phyloP scores from a whole-genome alignment of 1,140 invertebrate genomes.

The Tigriopus japonicus region DNA sequence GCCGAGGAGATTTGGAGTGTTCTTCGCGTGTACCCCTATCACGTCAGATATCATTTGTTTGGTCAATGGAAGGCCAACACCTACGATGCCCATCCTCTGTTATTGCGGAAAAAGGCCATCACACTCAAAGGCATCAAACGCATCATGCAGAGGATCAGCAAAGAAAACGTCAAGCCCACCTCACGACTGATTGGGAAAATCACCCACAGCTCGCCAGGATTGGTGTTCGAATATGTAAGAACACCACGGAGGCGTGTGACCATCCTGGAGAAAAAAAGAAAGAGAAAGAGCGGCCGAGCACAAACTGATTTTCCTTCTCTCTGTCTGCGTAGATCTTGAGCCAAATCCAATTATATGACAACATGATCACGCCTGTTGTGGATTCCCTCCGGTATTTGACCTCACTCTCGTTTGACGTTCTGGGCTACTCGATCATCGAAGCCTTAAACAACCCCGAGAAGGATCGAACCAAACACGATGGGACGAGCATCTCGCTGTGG shows the following conservation, averaged over 20 bases:
- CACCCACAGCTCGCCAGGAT: constrained; percentile 81
- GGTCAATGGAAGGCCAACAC: constrained; percentile 83
- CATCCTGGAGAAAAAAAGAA: too few species aligned
- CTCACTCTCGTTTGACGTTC: constrained; percentile 81
- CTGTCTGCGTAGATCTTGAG: constrained; percentile 38
- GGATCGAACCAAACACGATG: constrained; percentile 30
- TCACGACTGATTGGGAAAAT: constrained; percentile 89
- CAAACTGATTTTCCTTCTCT: constrained; percentile 4
- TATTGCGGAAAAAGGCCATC: constrained; percentile 61
- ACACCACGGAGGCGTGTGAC: neutral
- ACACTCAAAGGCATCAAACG: constrained; percentile 80
- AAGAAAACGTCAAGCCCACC: constrained; percentile 93
- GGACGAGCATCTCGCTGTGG: constrained; percentile 81
- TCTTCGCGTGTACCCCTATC: constrained; percentile 71
- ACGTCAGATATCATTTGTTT: constrained; percentile 40
- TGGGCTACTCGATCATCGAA: constrained; percentile 89
- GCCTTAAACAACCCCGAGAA: constrained; percentile 46
- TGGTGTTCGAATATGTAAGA: constrained; percentile 85
- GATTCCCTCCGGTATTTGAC: constrained; percentile 95
- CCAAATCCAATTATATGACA: constrained; percentile 95
- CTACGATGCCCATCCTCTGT: constrained; percentile 52
- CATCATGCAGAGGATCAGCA: constrained; percentile 92
- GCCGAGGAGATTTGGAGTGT: constrained; percentile 89
- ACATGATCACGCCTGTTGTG: constrained; percentile 84
- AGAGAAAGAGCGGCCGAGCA: too few species aligned